phyloP scores from a whole-genome alignment of 2,113 vertebrate genomes.

The Onychostoma macrolepis region DNA sequence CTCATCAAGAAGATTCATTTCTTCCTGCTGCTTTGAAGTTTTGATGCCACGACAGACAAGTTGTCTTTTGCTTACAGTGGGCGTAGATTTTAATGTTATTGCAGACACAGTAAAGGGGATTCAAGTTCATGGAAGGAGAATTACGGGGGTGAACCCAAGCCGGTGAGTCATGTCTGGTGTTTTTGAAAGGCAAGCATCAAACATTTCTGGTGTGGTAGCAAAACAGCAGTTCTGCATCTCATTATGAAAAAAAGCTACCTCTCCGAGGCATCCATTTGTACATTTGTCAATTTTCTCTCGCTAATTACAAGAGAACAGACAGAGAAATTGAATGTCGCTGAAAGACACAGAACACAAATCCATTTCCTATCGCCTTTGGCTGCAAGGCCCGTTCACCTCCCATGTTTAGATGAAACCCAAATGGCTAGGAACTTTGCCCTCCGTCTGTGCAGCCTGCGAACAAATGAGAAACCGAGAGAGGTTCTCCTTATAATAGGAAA shows the following conservation, averaged over 20 bases:
- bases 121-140: background rate
- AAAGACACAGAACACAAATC: conserved; percentile 32
- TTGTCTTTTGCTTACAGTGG: conserved; percentile 11
- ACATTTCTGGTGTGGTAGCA: background rate
- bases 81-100: background rate
- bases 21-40: conserved; percentile 3
- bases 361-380: conserved; percentile 17
- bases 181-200: conserved; percentile 25
- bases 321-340: conserved; percentile 41
- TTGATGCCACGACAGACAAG: conserved; percentile 13
- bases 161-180: background rate
- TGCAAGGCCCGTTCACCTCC: conserved; percentile 6
- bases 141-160: background rate
- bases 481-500: conserved; percentile 55
- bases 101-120: conserved; percentile 1
- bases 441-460: conserved; percentile 39
- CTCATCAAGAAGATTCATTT: conserved; percentile 26
- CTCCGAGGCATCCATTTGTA: conserved; percentile 25
- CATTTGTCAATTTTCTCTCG: conserved; percentile 32
- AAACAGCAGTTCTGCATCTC: background rate
- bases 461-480: conserved; percentile 19
- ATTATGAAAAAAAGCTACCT: background rate
- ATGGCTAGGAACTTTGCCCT: conserved; percentile 38
- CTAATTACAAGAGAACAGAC: conserved; percentile 50
- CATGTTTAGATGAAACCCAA: conserved; percentile 36